Evolutionary conservation across 2,113 vertebrate species (phyloP).

Genomic region (Dendrocopos noguchii): DNA sequence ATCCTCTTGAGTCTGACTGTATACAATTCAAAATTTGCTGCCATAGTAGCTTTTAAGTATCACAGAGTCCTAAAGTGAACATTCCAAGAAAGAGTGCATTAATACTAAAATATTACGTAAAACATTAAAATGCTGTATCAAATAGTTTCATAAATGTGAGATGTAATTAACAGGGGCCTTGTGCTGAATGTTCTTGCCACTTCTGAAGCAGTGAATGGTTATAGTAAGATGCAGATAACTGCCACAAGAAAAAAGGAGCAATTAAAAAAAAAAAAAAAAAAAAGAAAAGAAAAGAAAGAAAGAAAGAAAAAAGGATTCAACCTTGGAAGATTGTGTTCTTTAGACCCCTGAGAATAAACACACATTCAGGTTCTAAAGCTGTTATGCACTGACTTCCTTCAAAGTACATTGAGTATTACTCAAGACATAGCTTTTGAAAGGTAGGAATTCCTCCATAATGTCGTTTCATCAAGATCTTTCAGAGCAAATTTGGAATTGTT

Average conservation of each 20-base stretch:
- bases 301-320: not conserved
- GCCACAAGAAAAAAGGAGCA: not conserved
- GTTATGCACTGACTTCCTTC: not conserved
- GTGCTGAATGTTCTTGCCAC: not conserved
- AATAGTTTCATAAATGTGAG: not conserved
- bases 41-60: not conserved
- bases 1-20: not conserved
- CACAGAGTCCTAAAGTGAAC: not conserved
- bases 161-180: not conserved
- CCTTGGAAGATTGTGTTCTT: not conserved
- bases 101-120: not conserved
- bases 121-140: not conserved
- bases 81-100: not conserved
- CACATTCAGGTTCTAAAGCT: not conserved
- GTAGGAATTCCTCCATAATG: not conserved
- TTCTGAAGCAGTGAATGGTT: not conserved
- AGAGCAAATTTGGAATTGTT: not conserved
- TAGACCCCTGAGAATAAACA: not conserved
- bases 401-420: not conserved
- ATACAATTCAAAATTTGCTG: not conserved
- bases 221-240: not conserved
- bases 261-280: not conserved
- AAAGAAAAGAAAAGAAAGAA: not conserved
- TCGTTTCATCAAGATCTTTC: not conserved
- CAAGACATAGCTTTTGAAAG: not conserved